Conservation (phyloP, 92 coral and sea anemone species). For the Palythoa caribaeorum region DNA sequence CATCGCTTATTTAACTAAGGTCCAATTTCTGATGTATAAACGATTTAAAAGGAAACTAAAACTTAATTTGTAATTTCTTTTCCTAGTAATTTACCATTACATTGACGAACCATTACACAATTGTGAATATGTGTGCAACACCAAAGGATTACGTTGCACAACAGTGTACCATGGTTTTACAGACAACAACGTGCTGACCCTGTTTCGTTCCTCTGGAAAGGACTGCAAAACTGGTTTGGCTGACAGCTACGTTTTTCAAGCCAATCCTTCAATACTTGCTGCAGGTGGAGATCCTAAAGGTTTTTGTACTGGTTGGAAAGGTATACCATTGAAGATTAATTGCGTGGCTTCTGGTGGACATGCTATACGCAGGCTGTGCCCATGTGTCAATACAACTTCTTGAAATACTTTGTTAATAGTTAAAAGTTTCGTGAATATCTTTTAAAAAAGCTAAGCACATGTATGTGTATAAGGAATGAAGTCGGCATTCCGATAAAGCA, state of each 20-base stretch:
- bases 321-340: not conserved
- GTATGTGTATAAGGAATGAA: no score
- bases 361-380: not conserved
- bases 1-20: no score
- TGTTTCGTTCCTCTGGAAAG: not conserved
- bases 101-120: not conserved
- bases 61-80: not conserved
- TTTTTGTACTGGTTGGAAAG: not conserved
- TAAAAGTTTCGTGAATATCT: no score
- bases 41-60: no score
- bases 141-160: not conserved
- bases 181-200: not conserved
- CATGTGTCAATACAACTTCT: not conserved
- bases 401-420: no score
- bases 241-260: not conserved
- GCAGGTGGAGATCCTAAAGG: not conserved
- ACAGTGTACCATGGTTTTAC: constrained; percentile 17
- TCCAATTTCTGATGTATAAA: no score
- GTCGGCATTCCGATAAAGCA: no score
- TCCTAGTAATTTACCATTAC: not conserved
- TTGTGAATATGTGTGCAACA: not conserved
- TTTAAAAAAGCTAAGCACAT: no score
- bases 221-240: not conserved
- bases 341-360: not conserved
- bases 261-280: not conserved